Base-by-base conservation (phyloP, 2,113 vertebrate species). In the Larimichthys crocea region DNA sequence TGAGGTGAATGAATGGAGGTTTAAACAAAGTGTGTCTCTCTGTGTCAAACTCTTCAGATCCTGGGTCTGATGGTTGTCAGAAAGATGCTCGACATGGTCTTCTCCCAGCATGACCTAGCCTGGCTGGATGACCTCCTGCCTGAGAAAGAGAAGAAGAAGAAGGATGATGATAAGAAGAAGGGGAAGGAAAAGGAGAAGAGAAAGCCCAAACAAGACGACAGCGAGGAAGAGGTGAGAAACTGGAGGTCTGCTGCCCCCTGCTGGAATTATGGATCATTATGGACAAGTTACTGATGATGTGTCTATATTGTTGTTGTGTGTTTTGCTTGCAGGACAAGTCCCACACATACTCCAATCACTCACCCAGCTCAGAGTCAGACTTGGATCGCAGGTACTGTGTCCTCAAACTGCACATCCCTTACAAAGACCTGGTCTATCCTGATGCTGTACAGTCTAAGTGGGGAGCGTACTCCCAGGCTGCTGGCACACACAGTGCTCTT, bases 61-160 rank as follows among this genome's bases (percentile, higher is more conserved):
- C 88, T 99, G 78, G 98, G 97, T 46, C 93, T 99, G 76, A 96
- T 99, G 94, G 91, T 98, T 3, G 95, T 99, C 79, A 93, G 97
- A 61, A 95, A 96, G 89, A 93, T 98, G 92, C 91, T 99, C 90
- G 98, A 99, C 90, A 94, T 97, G 79, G 80, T 99, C 84, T 99
- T 99, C 90, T 97, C 98, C 73, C 98, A 98, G 88, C 98, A 99
- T 0, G 97, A 99, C 83, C 92, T 99, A 83, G 98, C 97, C 76
- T 99, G 98, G 98, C 74, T 99, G 12, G 98, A 99, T 50, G 98
- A 97, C 87, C 94, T 99, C 86, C 95, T 99, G 68, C 98, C 98
- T 0, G 97, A 96, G 89, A 99, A 98, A 79, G 97, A 98, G 72
- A 98, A 98, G 83, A 97, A 98, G 89, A 97, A 98, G 91, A 97